Conservation (phyloP, 2,113 vertebrate species). For the Tympanuchus pallidicinctus region DNA sequence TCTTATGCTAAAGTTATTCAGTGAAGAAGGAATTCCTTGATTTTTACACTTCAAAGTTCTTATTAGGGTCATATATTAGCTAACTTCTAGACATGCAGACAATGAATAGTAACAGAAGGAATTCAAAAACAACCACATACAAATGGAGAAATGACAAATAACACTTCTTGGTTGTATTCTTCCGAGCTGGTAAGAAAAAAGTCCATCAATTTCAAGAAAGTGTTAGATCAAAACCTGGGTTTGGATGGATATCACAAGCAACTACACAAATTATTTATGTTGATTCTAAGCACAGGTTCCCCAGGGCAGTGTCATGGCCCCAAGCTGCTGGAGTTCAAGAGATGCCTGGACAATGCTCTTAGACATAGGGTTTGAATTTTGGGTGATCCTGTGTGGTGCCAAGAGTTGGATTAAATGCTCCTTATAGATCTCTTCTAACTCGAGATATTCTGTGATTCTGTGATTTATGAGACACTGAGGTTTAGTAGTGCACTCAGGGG, state of each 20-base stretch:
- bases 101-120: not conserved
- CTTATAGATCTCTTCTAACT: too few species aligned
- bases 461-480: not conserved
- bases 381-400: too few species aligned
- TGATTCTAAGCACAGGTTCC: not conserved
- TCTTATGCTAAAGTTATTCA: not conserved
- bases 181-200: rapidly evolving
- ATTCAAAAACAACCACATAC: not conserved
- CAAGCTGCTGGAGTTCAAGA: too few species aligned
- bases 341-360: too few species aligned
- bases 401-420: too few species aligned
- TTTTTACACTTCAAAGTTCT: not conserved
- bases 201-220: not conserved
- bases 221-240: not conserved
- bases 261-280: not conserved
- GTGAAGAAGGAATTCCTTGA: not conserved
- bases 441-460: too few species aligned
- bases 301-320: too few species aligned
- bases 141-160: not conserved
- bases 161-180: not conserved
- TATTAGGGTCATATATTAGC: not conserved
- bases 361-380: too few species aligned
- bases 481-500: not conserved
- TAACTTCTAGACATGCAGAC: not conserved
- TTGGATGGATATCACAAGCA: not conserved